phyloP scores from a whole-genome alignment of 2,888 invertebrate species.

The Lepidochrysops patricia region DNA sequence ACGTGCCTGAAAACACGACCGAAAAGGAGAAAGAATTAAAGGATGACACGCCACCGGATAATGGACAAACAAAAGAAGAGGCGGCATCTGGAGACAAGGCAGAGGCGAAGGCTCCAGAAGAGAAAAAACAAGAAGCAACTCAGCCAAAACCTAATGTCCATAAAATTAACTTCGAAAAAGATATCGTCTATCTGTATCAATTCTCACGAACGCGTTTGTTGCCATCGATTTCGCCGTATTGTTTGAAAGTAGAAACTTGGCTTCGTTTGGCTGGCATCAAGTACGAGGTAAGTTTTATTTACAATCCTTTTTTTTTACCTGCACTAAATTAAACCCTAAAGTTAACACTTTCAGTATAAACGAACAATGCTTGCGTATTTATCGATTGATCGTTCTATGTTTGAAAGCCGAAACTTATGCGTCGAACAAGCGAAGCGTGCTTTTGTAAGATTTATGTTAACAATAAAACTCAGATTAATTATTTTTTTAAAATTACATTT shows the following conservation, averaged over 20 bases:
- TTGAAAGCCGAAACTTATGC: slow-evolving; percentile 19
- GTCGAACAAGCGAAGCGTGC: slow-evolving; percentile 15
- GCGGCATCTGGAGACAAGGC: slow-evolving; percentile 62
- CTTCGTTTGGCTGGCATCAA: slow-evolving; percentile 91
- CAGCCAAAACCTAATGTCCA: slow-evolving; percentile 87
- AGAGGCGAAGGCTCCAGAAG: slow-evolving; percentile 56
- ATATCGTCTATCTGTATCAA: slow-evolving; percentile 94
- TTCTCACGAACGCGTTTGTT: slow-evolving; percentile 92
- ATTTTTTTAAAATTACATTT: neutral
- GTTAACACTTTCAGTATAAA: slow-evolving; percentile 16
- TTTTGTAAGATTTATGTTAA: neutral
- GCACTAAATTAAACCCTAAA: slow-evolving; percentile 13
- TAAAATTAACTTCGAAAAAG: slow-evolving; percentile 92
- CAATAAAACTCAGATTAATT: neutral
- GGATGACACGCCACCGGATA: slow-evolving; percentile 69
- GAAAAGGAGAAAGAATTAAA: slow-evolving; percentile 77
- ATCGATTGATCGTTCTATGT: slow-evolving; percentile 25
- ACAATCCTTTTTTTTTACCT: neutral
- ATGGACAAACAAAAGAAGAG: slow-evolving; percentile 61
- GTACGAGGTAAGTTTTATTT: slow-evolving; percentile 86
- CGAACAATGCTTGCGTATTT: slow-evolving; percentile 30
- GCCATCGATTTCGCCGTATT: slow-evolving; percentile 93
- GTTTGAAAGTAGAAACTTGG: slow-evolving; percentile 97
- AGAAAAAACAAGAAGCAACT: slow-evolving; percentile 77
- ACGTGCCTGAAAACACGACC: slow-evolving; percentile 74